Evolutionary conservation across 2,888 invertebrate species (phyloP).

Genomic region (Monopis laevigella): DNA sequence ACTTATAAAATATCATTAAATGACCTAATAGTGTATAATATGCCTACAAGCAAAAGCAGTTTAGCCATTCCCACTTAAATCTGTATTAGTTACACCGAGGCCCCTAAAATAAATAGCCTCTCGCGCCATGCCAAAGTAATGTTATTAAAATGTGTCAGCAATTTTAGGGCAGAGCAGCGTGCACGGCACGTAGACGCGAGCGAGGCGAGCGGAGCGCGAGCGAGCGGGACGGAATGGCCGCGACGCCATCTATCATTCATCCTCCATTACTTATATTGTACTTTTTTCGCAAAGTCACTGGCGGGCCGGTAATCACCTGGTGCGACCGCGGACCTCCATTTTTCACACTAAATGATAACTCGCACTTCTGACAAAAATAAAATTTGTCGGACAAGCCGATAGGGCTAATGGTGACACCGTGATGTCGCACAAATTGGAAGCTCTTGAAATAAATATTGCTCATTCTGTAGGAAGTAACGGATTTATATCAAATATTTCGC

Average conservation of each 20-base stretch:
- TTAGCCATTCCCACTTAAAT: slow-evolving; percentile 51
- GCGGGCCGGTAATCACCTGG: slow-evolving; percentile 67
- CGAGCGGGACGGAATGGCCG: slow-evolving; percentile 28
- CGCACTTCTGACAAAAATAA: slow-evolving; percentile 63
- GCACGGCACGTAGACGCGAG: slow-evolving; percentile 19
- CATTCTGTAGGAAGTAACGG: too few species aligned
- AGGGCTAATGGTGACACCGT: slow-evolving; percentile 56
- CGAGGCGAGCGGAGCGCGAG: slow-evolving; percentile 30
- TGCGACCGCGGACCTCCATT: slow-evolving; percentile 59
- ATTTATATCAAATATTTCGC: too few species aligned
- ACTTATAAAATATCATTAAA: too few species aligned
- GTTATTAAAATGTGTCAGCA: slow-evolving; percentile 68
- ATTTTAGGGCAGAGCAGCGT: slow-evolving; percentile 40
- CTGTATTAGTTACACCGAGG: slow-evolving; percentile 56
- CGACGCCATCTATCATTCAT: slow-evolving; percentile 64
- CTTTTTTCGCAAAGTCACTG: slow-evolving; percentile 66
- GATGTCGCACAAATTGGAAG: slow-evolving; percentile 38
- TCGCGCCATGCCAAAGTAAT: slow-evolving; percentile 54
- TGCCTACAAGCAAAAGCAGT: slow-evolving; percentile 49
- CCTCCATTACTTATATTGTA: slow-evolving; percentile 68
- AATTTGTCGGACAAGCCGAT: slow-evolving; percentile 65
- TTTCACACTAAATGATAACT: slow-evolving; percentile 65
- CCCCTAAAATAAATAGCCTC: slow-evolving; percentile 61
- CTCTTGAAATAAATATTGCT: too few species aligned
- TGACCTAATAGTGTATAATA: too few species aligned